A percentile compares a stretch with the other conserved stretches of the same genome.
phyloP scores from a whole-genome alignment of 2,888 invertebrate species.

The Muschampia plurimacula region DNA sequence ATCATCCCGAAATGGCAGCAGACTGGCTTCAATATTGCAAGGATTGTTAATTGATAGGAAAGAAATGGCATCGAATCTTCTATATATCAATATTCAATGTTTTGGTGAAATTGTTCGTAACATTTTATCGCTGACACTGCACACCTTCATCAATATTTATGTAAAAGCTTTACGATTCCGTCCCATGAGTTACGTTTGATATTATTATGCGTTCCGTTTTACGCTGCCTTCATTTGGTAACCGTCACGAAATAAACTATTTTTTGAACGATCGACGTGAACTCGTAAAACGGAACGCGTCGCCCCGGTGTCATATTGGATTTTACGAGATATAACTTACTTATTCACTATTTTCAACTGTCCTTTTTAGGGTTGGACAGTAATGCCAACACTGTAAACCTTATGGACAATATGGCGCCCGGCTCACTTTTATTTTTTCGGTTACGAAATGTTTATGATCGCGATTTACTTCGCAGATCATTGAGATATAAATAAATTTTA shows the following conservation, averaged over 20 bases:
- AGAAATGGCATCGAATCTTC: too few species aligned
- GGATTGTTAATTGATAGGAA: too few species aligned
- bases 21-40: too few species aligned
- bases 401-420: constrained; percentile 26
- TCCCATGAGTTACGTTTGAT: constrained; percentile 71
- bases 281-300: constrained; percentile 76
- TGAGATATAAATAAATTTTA: not conserved
- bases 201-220: constrained; percentile 78
- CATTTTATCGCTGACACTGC: constrained; percentile 48
- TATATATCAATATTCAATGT: too few species aligned
- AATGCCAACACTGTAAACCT: constrained; percentile 2
- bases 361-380: constrained; percentile 45
- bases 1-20: too few species aligned
- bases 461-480: constrained; percentile 9
- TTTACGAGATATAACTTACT: constrained; percentile 67
- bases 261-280: constrained; percentile 63
- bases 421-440: not conserved
- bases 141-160: constrained; percentile 59
- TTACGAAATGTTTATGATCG: constrained; percentile 14
- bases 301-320: constrained; percentile 72
- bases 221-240: constrained; percentile 69
- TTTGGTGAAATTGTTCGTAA: not conserved
- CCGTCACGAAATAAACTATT: constrained; percentile 77
- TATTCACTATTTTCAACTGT: constrained; percentile 49
- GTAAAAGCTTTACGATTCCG: constrained; percentile 76